A percentile compares a stretch with the other conserved stretches of the same genome.
Conservation (phyloP, 2,888 invertebrate genomes). For the Drosophila demipolita region DNA sequence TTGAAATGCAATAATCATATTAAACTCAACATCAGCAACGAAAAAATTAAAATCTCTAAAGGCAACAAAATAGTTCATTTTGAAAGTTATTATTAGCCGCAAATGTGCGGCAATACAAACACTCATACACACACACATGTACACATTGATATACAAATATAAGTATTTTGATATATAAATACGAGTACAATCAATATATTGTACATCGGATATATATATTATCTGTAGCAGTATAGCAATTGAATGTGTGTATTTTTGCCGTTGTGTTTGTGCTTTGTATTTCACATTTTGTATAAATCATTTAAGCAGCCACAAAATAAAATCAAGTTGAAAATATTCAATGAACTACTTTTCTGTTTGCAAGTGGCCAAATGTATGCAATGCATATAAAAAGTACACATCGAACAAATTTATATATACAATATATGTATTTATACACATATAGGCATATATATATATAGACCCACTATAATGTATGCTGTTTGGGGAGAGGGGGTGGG, state of each 20-base stretch:
- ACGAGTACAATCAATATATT: constrained; percentile 59
- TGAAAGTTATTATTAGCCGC: constrained; percentile 82
- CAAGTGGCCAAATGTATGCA: constrained; percentile 67
- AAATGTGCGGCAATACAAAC: constrained; percentile 72
- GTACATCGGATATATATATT: constrained; percentile 40
- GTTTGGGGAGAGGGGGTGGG: neutral
- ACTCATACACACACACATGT: constrained; percentile 21
- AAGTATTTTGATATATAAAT: constrained; percentile 30
- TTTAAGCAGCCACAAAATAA: constrained; percentile 68
- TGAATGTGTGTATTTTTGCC: constrained; percentile 26
- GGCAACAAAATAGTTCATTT: constrained; percentile 82
- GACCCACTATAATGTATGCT: constrained; percentile 30
- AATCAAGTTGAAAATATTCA: constrained; percentile 81
- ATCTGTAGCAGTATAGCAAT: constrained; percentile 39
- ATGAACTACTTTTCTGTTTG: constrained; percentile 75
- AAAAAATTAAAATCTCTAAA: constrained; percentile 67
- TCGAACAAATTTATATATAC: constrained; percentile 39
- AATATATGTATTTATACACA: constrained; percentile 16
- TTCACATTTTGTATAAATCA: constrained; percentile 67
- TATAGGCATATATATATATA: constrained; percentile 7
- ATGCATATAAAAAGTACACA: constrained; percentile 50
- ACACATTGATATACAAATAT: constrained; percentile 27
- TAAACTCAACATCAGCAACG: constrained; percentile 69
- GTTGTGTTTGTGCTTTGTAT: constrained; percentile 56
- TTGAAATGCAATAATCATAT: constrained; percentile 82